Base-by-base conservation (phyloP, 2,888 invertebrate genomes). In the Mesodorylaimus sp. region DNA sequence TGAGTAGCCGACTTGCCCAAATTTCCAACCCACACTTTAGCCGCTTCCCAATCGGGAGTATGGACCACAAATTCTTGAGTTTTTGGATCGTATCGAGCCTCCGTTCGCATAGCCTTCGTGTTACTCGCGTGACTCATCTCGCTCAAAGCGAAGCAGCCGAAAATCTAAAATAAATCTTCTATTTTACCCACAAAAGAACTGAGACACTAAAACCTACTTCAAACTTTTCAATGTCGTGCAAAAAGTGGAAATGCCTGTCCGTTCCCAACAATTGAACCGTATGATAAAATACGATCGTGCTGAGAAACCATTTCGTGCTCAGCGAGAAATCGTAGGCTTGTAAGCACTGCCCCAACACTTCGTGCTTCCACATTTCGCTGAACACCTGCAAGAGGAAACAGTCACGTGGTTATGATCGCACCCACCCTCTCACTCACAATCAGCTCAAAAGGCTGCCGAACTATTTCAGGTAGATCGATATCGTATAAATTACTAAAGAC, bases 101-200 rank as follows among this genome's bases (percentile, higher is more conserved):
- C 79, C 0, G 87, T 87, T 59, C 80, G 74, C 80, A 89, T 82
- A 2, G 79, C 80, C 61, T 80, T 80, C 0, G 84, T 83, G 66
- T 89, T 89, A 26, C 84, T 85, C 0, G 89, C 89, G 65, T 91
- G 89, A 0, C 81, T 77, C 7, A 89, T 77, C 69, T 91, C 89
- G 0, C 89, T 89, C 42, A 89, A 66, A 1, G 83, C 83, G 67
- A 84, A 87, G 59, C 84, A 83, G 2, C 86, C 82, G 54, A 80
- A 70, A 49, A 80, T 73, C 71, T 78, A 54, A 36, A 48, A 25
- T 39, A 28, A 23, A 29, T 42, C 29, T 5, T 44, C 3, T 57
- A 52, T 37, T 44, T 51, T 48, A 43, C 38, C 42, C 24, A 24
- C 58, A 63, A 36, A 58, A 55, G 60, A 60, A 57, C 21, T 54